Base-by-base conservation (phyloP, 2,113 vertebrate species). In the Prionailurus bengalensis region DNA sequence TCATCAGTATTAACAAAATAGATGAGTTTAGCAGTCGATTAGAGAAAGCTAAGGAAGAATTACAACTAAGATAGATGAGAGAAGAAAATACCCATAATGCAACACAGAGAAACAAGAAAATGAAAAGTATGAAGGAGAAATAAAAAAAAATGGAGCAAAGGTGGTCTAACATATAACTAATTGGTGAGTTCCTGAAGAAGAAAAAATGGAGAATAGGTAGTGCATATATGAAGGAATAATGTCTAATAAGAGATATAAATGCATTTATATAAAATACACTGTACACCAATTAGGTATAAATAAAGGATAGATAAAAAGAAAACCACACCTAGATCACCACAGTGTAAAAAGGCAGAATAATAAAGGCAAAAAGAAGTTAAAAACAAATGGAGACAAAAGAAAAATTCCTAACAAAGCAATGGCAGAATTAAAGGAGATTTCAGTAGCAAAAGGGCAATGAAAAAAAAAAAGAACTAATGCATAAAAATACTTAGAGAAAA, bases 221-320 rank as follows among this genome's bases (percentile, higher is more conserved):
- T 39, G 89, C 93, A 39, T 91, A 68, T 78, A 58, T 85, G 39
- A 85, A 85, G 36, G 79, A 17, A 86, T 61, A 70, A 48, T 95
- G 45, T 61, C 61, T 83, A 85, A 55, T 70, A 84, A 65, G 80
- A 84, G 58, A 68, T 17, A 17, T 39, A 79, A 79, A 76, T 53
- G 27, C 48, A 74, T 33, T 45, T 33, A 36, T 70, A 25, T 33
- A 80, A 86, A 63, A 39, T 33, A 84, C 39, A 63, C 29, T 74
- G 19, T 45, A 84, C 9, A 74, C 31, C 39, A 74, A 74, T 31
- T 27, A 61, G 58, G 19, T 61, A 23, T 61, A 61, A 61, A 61
- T 61, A 61, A 61, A 68, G 33, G 21, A 61, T 48, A 70, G 61
- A 85, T 79, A 51, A 95, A 84, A 95, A 79, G 61, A 85, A 79